Evolutionary conservation across 2,888 invertebrate genomes (phyloP), one percentile per base, ranked within the genome.

Genomic region (Mesoligia furuncula): DNA sequence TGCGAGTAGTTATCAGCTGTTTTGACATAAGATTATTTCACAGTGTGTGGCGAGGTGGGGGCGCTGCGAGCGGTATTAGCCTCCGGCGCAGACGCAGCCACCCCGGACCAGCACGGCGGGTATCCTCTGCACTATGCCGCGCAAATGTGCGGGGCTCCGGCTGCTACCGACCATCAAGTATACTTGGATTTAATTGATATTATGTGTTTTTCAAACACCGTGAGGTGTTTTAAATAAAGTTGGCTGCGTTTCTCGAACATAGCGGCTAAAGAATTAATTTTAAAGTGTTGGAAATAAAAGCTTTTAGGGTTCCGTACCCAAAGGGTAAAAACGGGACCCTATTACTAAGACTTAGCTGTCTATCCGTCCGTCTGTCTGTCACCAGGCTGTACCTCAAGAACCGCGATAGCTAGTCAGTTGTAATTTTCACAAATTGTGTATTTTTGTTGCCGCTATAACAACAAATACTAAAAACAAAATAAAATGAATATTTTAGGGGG

Each of bases 71-170:
- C 99, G 1, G 98, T 99, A 67, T 95, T 99, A 88, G 98, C 98
- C 5, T 98, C 98, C 2, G 99, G 99, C 8, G 99, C 99, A 0
- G 98, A 98, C 89, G 98, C 99, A 13, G 98, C 98, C 24, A 98
- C 98, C 0, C 98, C 99, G 0, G 99, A 99, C 95, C 98, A 98
- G 86, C 99, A 99, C 93, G 99, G 99, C 36, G 99, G 99, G 27
- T 99, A 98, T 90, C 99, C 99, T 0, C 96, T 99, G 75, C 99
- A 99, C 95, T 99, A 99, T 95, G 31, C 99, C 0, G 99, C 99
- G 24, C 99, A 99, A 95, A 99, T 99, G 98, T 99, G 99, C 92
- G 99, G 99, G 1, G 98, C 98, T 36, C 98, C 97, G 36, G 98
- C 98, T 64, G 97, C 97, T 85, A 97, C 97, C 64, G 97, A 96